Evolutionary conservation across 2,888 invertebrate genomes (phyloP), one percentile per base, ranked within the genome.

Genomic region (Ephialtes manifestator): DNA sequence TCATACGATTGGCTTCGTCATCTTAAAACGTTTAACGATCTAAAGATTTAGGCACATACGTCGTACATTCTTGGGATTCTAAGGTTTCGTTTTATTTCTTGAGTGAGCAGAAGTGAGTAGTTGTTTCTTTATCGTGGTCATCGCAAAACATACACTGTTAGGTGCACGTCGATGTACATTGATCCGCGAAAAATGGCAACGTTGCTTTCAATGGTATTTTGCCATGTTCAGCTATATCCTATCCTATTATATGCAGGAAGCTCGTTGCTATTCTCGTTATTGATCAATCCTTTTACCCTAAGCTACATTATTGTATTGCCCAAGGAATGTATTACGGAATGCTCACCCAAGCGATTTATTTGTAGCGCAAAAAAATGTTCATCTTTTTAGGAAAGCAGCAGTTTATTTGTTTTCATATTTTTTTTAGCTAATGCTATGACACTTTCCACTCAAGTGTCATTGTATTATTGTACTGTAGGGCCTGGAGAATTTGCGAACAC

Each of bases 191-290:
- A 75, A 67, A 51, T 53, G 76, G 81, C 71, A 81, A 84, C 80
- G 72, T 60, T 58, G 71, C 71, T 11, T 13, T 15, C 31, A 31
- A 68, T 31, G 60, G 43, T 53, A 60, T 84, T 76, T 71, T 31
- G 63, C 67, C 65, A 51, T 72, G 65, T 15, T 58, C 43, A n/a
- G 28, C 60, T 81, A 76, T 77, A 81, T 72, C 35, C 72, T 65
- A 84, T 84, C 84, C 76, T 67, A 84, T 84, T 81, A 81, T 72
- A 60, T 74, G 68, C 67, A 77, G 81, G 68, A 81, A 84, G 81
- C 80, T 77, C 84, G 81, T 81, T 81, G 67, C 72, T 70, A 77
- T 84, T 77, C 68, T 81, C 81, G 72, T 77, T 77, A 84, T 84
- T 72, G 77, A 84, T 81, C 77, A 84, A 84, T 84, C 81, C 72